Evolutionary conservation across 2,113 vertebrate species (phyloP), one percentile per base, ranked within the genome.

Genomic region (Xenopus laevis): DNA sequence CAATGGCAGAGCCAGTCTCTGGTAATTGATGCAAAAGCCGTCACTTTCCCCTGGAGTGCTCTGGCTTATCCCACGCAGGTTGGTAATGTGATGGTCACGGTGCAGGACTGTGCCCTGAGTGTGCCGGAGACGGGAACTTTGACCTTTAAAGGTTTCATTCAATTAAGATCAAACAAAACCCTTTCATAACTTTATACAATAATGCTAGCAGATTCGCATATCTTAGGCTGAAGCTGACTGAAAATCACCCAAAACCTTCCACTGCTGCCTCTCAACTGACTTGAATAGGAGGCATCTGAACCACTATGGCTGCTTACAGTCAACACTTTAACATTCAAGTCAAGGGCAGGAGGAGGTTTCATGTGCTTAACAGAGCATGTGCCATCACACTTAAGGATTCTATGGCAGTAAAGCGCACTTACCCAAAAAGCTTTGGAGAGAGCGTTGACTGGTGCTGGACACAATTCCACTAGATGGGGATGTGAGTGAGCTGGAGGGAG

Each of bases 11-110:
- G 96, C 97, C 0, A 93, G 80, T 0, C 79, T 88, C 44, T 90
- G 85, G 12, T 33, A 78, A 84, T 98, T 98, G 77, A 90, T 86
- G 1, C 92, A 95, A 90, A 99, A 95, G 78, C 97, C 96, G 0
- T 99, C 92, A 0, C 92, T 87, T 83, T 99, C 97, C 0, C 97
- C 97, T 0, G 97, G 97, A 0, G 94, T 98, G 53, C 95, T 99
- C 79, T 98, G 93, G 86, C 92, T 97, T 78, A 98, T 92, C 16
- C 92, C 90, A 3, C 90, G 91, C 79, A 99, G 89, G 86, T 98
- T 98, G 85, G 94, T 96, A 85, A 98, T 90, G 86, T 99, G 95
- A 4, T 83, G 91, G 88, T 94, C 91, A 7, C 93, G 91, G 85
- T 96, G 97, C 81, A 94, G 87, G 64, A 96, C 84, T 0, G 72